Base-by-base conservation (phyloP, 2,888 invertebrate genomes). In the Tenthredo mesomela region DNA sequence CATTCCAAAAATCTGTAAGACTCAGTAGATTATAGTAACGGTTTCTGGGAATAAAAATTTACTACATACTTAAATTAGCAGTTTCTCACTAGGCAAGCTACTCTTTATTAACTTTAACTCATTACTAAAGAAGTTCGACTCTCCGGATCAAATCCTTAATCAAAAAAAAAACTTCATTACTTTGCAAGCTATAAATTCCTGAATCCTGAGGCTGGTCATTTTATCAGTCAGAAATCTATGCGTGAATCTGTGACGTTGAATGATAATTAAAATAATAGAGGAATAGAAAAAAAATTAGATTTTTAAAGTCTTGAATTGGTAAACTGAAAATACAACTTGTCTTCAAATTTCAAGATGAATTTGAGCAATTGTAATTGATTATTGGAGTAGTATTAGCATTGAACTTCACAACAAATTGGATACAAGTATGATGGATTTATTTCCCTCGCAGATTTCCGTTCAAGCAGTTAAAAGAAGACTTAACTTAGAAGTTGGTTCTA, bases 381-480 rank as follows among this genome's bases (percentile, higher is more conserved):
- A 21, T 61, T 25, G 12, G 18, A 21, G 25, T 25, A 0, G 3
- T 61, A 67, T 67, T 33, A 33, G 15, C 18, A 18, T 33, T 1
- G 33, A 29, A 33, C 15, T 18, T 67, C 7, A 33, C 12, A 4
- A 37, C 15, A 77, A 54, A 40, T 50, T 50, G 7, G 18, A 77
- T n/a, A 21, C 25, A 33, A 29, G 9, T 18, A 10, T 77, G 29
- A 77, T 29, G 3, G 50, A 18, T 29, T 75, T 25, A 54, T 77
- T 77, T 9, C 29, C n/a, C 21, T 40, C 21, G 84, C 88, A 93
- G 90, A 92, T 92, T 86, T 93, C 93, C 85, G 92, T 93, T 85
- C 94, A 96, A 95, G 95, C 97, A 93, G 97, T 97, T 90, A 98
- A 97, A 95, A 95, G 97, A 94, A 96, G 97, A 94, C 95, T 97